Percentiles rank a stretch among this genome's conserved stretches.
Conservation (phyloP, 2,113 vertebrate species). For the Solenodon paradoxus region DNA sequence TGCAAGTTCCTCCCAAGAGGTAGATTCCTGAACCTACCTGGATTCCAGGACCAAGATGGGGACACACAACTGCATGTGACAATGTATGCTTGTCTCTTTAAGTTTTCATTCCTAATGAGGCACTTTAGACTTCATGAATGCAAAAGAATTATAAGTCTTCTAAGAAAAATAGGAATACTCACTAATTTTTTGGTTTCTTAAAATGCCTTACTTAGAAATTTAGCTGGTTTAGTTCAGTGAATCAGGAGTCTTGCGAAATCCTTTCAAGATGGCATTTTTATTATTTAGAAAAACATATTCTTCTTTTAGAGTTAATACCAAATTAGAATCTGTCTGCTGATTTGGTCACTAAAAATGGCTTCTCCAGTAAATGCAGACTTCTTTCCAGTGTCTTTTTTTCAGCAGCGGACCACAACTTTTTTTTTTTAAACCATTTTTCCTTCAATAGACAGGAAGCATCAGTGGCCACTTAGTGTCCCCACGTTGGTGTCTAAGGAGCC, state of each 20-base stretch:
- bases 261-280: not conserved
- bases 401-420: not conserved
- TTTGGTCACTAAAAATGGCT: not conserved
- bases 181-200: conserved; percentile 8
- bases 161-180: conserved; percentile 13
- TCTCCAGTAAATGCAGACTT: not conserved
- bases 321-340: not conserved
- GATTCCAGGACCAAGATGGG: not conserved
- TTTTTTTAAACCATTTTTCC: not conserved
- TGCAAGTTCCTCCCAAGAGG: not conserved
- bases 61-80: rapidly evolving
- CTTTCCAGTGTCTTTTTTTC: not conserved
- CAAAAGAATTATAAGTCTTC: not conserved
- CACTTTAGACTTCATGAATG: not conserved
- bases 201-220: not conserved
- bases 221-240: not conserved
- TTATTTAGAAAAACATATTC: not conserved
- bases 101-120: not conserved
- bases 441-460: not conserved
- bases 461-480: not conserved
- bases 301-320: not conserved
- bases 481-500: not conserved
- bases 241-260: not conserved
- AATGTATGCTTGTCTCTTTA: not conserved
- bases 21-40: not conserved